These are phyloP conservation scores for Gymnothorax javanicus DNA, from an alignment of 2,797 vertebrate species.

Conservation along the genomic window DNA sequence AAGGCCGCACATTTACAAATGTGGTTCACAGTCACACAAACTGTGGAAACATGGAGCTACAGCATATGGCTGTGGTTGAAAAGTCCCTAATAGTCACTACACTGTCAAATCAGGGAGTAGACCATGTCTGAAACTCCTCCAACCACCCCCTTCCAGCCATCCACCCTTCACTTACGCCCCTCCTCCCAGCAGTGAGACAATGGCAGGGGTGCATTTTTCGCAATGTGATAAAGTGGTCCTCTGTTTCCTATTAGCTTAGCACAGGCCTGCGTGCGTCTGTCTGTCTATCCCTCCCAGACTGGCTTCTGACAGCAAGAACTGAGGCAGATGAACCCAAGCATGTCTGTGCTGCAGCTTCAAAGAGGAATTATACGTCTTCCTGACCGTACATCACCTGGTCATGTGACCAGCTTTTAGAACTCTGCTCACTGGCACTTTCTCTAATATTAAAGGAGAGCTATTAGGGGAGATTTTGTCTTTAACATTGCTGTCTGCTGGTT, in stretches of 20 bases:
- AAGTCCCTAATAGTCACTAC: not conserved
- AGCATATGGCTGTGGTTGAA: not conserved
- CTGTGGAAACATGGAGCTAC: not conserved
- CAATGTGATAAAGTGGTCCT: not conserved
- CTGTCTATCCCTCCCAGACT: not conserved
- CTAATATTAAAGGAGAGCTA: not conserved
- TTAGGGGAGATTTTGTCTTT: not conserved
- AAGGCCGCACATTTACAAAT: not conserved
- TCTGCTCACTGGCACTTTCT: not conserved
- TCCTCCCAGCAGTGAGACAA: not conserved
- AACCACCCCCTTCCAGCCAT: not conserved
- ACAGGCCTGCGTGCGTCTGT: not conserved
- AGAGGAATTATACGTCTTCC: not conserved
- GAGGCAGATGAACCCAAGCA: not conserved
- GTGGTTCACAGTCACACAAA: not conserved
- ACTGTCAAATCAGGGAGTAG: not conserved
- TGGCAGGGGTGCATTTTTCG: not conserved
- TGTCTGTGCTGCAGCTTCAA: not conserved
- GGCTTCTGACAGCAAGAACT: not conserved
- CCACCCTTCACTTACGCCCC: not conserved
- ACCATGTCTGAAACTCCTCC: not conserved
- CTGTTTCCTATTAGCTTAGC: conserved; percentile 18
- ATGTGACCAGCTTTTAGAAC: not conserved
- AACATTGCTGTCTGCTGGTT: not conserved
- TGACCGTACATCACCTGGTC: not conserved